phyloP scores from a whole-genome alignment of 2,888 invertebrate genomes.

The Lasioglossum malachurum region DNA sequence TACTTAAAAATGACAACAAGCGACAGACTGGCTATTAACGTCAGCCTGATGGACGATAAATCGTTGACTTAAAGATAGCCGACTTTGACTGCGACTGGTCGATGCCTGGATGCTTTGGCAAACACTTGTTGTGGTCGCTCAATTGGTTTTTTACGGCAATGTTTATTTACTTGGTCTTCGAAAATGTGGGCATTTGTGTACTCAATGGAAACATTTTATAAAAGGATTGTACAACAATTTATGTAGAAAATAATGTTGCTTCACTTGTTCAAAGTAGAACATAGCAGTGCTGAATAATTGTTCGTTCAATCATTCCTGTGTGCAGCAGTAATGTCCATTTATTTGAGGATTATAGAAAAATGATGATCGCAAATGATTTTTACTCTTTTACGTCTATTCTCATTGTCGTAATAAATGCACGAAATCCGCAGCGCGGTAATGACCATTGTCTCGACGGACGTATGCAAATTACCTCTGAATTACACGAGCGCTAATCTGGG shows the following conservation, averaged over 20 bases:
- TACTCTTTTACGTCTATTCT: background rate
- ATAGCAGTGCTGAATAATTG: no score
- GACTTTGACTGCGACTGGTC: background rate
- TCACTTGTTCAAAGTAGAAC: no score
- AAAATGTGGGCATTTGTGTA: no score
- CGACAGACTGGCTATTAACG: background rate
- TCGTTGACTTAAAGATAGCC: background rate
- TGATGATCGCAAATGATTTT: no score
- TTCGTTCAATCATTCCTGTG: no score
- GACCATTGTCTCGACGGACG: background rate
- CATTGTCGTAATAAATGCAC: background rate
- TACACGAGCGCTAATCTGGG: background rate
- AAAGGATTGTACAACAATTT: background rate
- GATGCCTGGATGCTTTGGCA: background rate
- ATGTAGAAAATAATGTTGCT: background rate
- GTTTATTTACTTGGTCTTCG: background rate
- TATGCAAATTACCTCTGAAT: background rate
- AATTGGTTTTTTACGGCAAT: background rate
- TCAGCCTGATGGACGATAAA: constrained; percentile 7
- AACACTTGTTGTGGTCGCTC: background rate
- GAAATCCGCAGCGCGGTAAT: background rate
- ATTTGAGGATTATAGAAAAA: no score
- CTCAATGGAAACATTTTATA: background rate
- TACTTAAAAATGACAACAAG: constrained; percentile 1
- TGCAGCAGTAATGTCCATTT: no score